phyloP scores from a whole-genome alignment of 2,888 invertebrate species.

The Eupithecia tripunctaria region DNA sequence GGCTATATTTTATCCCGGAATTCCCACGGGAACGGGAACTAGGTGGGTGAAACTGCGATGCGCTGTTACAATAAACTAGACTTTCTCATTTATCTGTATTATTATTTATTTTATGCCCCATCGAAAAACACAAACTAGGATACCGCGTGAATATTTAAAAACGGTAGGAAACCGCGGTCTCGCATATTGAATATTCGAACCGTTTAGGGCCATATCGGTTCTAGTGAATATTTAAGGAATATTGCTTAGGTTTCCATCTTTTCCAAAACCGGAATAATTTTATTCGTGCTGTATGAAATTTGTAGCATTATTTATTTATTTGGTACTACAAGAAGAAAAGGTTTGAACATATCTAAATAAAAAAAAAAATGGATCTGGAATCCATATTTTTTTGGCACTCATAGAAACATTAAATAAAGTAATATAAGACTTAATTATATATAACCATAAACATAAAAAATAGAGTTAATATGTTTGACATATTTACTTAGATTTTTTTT shows the following conservation, averaged over 20 bases:
- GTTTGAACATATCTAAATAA: not conserved
- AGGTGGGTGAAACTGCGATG: too few relatives aligned
- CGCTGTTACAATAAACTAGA: too few relatives aligned
- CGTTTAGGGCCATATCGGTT: slow-evolving; percentile 22
- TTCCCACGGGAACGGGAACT: too few relatives aligned
- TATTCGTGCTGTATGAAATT: not conserved
- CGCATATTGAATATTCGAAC: slow-evolving; percentile 33
- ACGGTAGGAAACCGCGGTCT: slow-evolving; percentile 23
- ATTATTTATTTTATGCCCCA: not conserved
- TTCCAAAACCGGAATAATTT: not conserved
- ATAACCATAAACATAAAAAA: too few relatives aligned
- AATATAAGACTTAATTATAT: too few relatives aligned
- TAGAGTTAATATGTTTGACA: too few relatives aligned
- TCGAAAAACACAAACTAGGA: slow-evolving; percentile 26
- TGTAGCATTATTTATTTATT: not conserved
- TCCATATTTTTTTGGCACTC: too few relatives aligned
- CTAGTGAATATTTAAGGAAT: slow-evolving; percentile 23
- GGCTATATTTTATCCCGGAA: too few relatives aligned
- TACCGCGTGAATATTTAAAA: slow-evolving; percentile 39
- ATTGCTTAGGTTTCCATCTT: not conserved
- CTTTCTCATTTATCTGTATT: not conserved
- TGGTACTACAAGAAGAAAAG: not conserved
- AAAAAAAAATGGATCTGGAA: too few relatives aligned
- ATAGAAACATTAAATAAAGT: too few relatives aligned
- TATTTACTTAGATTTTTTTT: too few relatives aligned